phyloP scores from a whole-genome alignment of 92 coral and sea anemone species.

The Porites lobata region DNA sequence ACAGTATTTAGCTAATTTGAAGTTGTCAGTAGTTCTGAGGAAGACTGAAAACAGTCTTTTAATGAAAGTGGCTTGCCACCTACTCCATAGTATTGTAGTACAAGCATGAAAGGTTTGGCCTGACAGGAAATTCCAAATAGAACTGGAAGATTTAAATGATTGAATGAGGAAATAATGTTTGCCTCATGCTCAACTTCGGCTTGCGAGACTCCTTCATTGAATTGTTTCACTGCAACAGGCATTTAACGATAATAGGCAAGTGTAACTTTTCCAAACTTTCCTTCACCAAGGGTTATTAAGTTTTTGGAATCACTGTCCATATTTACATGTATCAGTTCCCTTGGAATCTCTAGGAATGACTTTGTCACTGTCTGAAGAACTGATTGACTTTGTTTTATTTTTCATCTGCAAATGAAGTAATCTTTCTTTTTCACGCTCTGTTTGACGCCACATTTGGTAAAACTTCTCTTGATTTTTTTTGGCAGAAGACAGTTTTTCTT shows the following conservation, averaged over 20 bases:
- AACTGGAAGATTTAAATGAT: conserved; percentile 28
- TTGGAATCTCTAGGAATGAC: conserved; percentile 2
- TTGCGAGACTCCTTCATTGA: background rate
- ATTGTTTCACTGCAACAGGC: conserved; percentile 45
- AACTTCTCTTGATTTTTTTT: conserved; percentile 16
- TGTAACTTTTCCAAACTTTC: conserved; percentile 20
- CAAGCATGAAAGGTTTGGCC: conserved; percentile 5
- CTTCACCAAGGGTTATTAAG: conserved; percentile 10
- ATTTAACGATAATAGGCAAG: conserved; percentile 1
- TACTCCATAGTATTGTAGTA: conserved; percentile 9
- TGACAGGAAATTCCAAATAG: conserved; percentile 15
- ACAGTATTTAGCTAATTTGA: background rate
- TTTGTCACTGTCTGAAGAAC: background rate
- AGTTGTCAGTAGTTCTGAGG: background rate
- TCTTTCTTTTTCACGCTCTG: conserved; percentile 25
- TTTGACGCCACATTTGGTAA: conserved; percentile 26
- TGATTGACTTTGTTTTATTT: conserved; percentile 10
- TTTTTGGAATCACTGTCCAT: background rate
- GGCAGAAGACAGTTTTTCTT: conserved; percentile 10
- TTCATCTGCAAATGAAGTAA: conserved; percentile 3
- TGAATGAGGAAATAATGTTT: conserved; percentile 26
- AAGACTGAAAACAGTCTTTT: conserved; percentile 18
- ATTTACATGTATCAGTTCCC: background rate
- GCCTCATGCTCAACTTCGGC: conserved; percentile 42
- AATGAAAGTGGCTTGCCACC: conserved; percentile 7